Percentiles rank a stretch among this genome's conserved stretches.
These are phyloP conservation scores for Sorex fumeus DNA, from an alignment of 2,113 vertebrate species.

Conservation along the genomic window DNA sequence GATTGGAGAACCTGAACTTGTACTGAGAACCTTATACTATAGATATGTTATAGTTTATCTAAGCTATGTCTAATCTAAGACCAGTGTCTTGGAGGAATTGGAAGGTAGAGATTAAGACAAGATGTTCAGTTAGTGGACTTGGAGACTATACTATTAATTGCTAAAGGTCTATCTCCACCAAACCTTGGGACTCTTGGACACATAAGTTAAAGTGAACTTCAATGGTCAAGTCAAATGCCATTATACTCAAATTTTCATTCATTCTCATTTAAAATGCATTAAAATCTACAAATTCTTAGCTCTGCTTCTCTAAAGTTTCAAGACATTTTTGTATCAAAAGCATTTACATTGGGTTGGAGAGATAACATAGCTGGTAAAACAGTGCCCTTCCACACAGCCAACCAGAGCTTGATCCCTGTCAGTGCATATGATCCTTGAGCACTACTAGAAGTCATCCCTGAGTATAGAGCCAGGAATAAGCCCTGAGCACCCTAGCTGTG, in stretches of 20 bases:
- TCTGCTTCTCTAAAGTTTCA: constrained; percentile 42
- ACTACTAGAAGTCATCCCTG: no score
- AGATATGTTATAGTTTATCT: background rate
- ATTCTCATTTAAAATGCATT: background rate
- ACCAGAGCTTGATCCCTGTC: no score
- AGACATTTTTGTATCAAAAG: background rate
- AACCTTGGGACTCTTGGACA: background rate
- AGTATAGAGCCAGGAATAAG: no score
- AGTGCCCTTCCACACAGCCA: no score
- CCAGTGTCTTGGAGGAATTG: background rate
- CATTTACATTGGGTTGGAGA: background rate
- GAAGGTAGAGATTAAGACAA: background rate
- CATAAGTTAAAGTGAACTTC: constrained; percentile 8
- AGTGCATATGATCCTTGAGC: no score
- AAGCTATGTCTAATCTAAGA: background rate
- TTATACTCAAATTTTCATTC: constrained; percentile 20
- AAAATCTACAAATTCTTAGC: background rate
- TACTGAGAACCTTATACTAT: background rate
- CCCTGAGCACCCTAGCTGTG: background rate
- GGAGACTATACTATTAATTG: background rate
- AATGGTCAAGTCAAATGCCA: background rate
- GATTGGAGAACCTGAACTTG: background rate
- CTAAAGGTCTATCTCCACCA: background rate
- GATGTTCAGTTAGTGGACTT: background rate
- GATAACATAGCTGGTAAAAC: no score